Evolutionary conservation across 2,888 invertebrate species (phyloP).

Genomic region (Agrilus mali): DNA sequence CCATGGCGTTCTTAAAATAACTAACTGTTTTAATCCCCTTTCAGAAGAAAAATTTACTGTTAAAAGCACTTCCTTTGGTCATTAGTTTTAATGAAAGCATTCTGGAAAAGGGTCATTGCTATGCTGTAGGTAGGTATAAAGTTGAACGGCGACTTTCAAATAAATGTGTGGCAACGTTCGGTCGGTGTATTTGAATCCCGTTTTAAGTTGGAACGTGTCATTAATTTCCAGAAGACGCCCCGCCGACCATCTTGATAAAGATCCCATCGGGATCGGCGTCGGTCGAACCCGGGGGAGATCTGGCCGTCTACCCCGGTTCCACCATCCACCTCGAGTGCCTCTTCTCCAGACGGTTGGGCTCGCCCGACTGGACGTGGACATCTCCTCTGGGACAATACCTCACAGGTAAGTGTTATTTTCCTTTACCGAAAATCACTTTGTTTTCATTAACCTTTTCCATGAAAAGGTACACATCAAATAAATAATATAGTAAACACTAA

Average conservation of each 20-base stretch:
- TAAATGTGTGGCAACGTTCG: neutral
- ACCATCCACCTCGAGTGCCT: slow-evolving; percentile 74
- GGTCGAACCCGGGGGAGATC: slow-evolving; percentile 64
- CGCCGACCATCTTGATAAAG: slow-evolving; percentile 67
- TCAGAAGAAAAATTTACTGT: too few relatives aligned
- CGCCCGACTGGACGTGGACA: slow-evolving; percentile 84
- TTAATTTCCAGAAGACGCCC: slow-evolving; percentile 55
- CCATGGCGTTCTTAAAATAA: too few relatives aligned
- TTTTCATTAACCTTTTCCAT: too few relatives aligned
- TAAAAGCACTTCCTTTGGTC: too few relatives aligned
- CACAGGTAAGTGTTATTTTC: slow-evolving; percentile 43
- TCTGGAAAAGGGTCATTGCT: too few relatives aligned
- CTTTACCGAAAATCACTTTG: neutral
- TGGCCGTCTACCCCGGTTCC: slow-evolving; percentile 70
- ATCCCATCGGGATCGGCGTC: slow-evolving; percentile 68
- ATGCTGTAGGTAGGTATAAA: too few relatives aligned
- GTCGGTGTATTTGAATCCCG: neutral
- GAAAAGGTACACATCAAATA: too few relatives aligned
- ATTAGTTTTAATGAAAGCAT: too few relatives aligned
- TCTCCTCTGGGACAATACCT: slow-evolving; percentile 65
- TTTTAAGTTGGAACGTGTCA: slow-evolving; percentile 3
- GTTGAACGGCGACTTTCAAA: neutral
- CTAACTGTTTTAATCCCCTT: too few relatives aligned
- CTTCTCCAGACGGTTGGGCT: slow-evolving; percentile 59
- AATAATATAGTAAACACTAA: too few relatives aligned